A percentile compares a stretch with the other conserved stretches of the same genome.
These are phyloP conservation scores for Bradypodion pumilum DNA, from an alignment of 2,797 vertebrate genomes.

Conservation along the genomic window DNA sequence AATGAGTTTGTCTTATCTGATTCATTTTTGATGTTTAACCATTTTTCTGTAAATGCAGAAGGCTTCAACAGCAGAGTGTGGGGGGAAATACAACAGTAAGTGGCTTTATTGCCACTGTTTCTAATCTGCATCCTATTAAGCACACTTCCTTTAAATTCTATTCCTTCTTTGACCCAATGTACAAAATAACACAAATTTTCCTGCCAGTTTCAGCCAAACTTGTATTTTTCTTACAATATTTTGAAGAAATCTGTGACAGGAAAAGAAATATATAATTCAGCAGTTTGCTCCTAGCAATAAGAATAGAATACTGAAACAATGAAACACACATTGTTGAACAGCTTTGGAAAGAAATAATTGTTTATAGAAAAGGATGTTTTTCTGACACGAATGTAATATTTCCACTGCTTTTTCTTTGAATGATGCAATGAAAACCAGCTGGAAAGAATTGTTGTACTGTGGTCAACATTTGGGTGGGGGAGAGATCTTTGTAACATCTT, in stretches of 20 bases:
- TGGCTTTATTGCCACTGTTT: conserved; percentile 59
- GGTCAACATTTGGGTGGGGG: not conserved
- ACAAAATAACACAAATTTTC: conserved; percentile 60
- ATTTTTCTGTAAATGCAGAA: conserved; percentile 61
- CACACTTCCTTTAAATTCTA: conserved; percentile 65
- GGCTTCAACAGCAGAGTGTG: conserved; percentile 59
- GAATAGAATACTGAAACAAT: conserved; percentile 41
- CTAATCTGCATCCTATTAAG: conserved; percentile 68
- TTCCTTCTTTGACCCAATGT: conserved; percentile 65
- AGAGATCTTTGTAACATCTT: not conserved
- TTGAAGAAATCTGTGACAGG: conserved; percentile 63
- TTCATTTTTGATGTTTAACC: conserved; percentile 42
- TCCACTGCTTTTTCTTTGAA: conserved; percentile 17
- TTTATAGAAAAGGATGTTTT: conserved; percentile 25
- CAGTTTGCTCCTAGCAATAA: conserved; percentile 48
- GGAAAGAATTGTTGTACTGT: not conserved
- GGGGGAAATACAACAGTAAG: conserved; percentile 60
- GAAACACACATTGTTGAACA: conserved; percentile 24
- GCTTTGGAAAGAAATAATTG: conserved; percentile 34
- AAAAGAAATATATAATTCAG: conserved; percentile 58
- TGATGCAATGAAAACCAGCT: conserved; percentile 20
- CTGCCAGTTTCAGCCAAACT: conserved; percentile 46
- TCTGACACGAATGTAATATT: conserved; percentile 13
- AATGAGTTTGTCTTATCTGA: conserved; percentile 47
- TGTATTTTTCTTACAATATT: conserved; percentile 60